These are phyloP conservation scores for Philonicus albiceps DNA, from an alignment of 2,888 invertebrate genomes.

Conservation along the genomic window DNA sequence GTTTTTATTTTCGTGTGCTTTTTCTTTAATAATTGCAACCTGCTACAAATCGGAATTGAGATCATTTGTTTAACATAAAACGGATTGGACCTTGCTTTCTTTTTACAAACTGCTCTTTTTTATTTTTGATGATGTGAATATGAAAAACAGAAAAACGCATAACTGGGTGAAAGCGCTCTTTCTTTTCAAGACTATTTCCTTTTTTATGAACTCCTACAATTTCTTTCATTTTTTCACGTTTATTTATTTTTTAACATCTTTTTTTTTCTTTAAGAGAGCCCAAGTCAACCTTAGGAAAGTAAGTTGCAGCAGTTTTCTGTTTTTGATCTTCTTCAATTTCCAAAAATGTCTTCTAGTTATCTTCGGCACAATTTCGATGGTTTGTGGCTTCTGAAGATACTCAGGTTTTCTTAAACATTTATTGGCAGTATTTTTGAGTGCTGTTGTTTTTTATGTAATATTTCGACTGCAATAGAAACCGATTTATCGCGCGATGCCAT, in stretches of 20 bases:
- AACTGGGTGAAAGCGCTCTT: not conserved
- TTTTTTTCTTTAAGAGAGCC: not conserved
- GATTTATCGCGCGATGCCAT: not conserved
- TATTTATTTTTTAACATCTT: not conserved
- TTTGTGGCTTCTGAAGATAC: not conserved
- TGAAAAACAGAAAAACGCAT: not conserved
- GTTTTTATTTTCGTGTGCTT: not conserved
- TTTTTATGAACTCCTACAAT: not conserved
- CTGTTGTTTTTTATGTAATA: not conserved
- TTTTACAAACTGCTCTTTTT: not conserved
- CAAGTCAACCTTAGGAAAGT: not conserved
- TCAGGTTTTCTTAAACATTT: conserved; percentile 12
- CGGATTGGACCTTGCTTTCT: not conserved
- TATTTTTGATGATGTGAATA: not conserved
- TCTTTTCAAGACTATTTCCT: not conserved
- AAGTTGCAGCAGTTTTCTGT: conserved; percentile 22
- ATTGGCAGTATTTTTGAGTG: conserved; percentile 13
- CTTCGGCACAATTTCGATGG: not conserved
- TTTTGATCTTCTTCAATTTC: not conserved
- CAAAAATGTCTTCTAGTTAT: conserved; percentile 13
- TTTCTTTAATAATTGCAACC: not conserved
- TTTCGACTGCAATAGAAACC: not conserved
- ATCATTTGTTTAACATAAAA: not conserved
- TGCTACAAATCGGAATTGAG: not conserved
- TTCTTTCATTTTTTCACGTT: not conserved